Percentiles rank a stretch among this genome's conserved stretches.
Evolutionary conservation across 2,888 invertebrate genomes (phyloP).

Genomic region (Micoletzkya japonica): DNA sequence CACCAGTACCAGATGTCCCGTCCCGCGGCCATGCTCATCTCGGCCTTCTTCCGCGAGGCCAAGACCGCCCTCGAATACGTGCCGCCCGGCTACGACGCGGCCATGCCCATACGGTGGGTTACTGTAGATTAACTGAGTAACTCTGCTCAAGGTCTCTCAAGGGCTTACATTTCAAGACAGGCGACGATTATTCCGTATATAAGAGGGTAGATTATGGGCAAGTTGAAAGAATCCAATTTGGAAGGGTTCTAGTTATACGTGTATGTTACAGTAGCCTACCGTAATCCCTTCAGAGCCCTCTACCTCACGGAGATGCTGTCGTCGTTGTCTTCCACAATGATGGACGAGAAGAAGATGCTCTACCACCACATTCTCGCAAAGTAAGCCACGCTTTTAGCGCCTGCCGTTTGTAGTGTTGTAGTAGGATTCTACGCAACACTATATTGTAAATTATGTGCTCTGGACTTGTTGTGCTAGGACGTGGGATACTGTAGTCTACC

Average conservation of each 20-base stretch:
- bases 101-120: neutral
- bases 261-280: too few species aligned
- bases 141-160: neutral
- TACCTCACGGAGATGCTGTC: slow-evolving; percentile 15
- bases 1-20: neutral
- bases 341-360: slow-evolving; percentile 22
- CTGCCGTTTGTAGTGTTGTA: neutral
- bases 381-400: slow-evolving; percentile 29
- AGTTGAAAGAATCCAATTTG: too few species aligned
- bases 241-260: too few species aligned
- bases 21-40: slow-evolving; percentile 1
- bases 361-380: slow-evolving; percentile 20
- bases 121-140: neutral
- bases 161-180: too few species aligned
- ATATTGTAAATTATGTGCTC: neutral
- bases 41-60: slow-evolving; percentile 9
- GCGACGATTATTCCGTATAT: too few species aligned
- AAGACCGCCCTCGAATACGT: slow-evolving; percentile 6
- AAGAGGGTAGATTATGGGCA: too few species aligned
- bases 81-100: neutral
- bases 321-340: neutral
- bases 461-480: too few species aligned
- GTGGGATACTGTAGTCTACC: too few species aligned
- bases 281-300: neutral
- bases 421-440: neutral